Evolutionary conservation across 1,140 invertebrate species (phyloP).

Genomic region (Drosophila ficusphila): DNA sequence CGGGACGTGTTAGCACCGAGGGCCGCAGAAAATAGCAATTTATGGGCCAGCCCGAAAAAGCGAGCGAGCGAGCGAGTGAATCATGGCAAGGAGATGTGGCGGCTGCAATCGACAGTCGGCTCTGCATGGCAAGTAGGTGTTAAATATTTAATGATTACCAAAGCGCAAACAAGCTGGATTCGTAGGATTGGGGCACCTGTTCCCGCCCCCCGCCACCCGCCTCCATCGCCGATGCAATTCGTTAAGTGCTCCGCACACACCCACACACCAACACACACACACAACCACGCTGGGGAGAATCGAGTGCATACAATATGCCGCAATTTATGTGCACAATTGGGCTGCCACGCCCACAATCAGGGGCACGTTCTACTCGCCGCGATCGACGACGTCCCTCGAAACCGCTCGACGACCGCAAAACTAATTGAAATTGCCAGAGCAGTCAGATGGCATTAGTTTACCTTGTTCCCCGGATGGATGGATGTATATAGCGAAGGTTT

Average conservation of each 20-base stretch:
- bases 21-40: slow-evolving; percentile 47
- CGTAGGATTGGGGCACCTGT: neutral
- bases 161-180: slow-evolving; percentile 43
- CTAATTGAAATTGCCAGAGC: slow-evolving; percentile 58
- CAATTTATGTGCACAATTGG: slow-evolving; percentile 61
- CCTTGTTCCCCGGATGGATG: neutral
- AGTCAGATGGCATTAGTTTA: slow-evolving; percentile 44
- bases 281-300: slow-evolving; percentile 10
- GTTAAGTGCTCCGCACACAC: slow-evolving; percentile 58
- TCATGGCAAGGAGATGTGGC: slow-evolving; percentile 19
- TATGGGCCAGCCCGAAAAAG: slow-evolving; percentile 19
- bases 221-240: slow-evolving; percentile 38
- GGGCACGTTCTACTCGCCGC: slow-evolving; percentile 22
- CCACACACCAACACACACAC: neutral
- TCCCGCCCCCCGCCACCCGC: slow-evolving; percentile 6
- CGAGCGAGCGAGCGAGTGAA: neutral
- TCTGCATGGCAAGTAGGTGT: slow-evolving; percentile 63
- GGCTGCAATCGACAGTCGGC: slow-evolving; percentile 11
- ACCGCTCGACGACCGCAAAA: slow-evolving; percentile 38
- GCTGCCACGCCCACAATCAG: slow-evolving; percentile 46
- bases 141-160: slow-evolving; percentile 75
- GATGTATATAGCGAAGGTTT: neutral
- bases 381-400: slow-evolving; percentile 14
- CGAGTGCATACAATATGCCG: slow-evolving; percentile 53
- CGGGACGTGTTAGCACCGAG: slow-evolving; percentile 37